Percentiles rank a stretch among this genome's conserved stretches.
Conservation (phyloP, 2,888 invertebrate species). For the Trichopoda pennipes region DNA sequence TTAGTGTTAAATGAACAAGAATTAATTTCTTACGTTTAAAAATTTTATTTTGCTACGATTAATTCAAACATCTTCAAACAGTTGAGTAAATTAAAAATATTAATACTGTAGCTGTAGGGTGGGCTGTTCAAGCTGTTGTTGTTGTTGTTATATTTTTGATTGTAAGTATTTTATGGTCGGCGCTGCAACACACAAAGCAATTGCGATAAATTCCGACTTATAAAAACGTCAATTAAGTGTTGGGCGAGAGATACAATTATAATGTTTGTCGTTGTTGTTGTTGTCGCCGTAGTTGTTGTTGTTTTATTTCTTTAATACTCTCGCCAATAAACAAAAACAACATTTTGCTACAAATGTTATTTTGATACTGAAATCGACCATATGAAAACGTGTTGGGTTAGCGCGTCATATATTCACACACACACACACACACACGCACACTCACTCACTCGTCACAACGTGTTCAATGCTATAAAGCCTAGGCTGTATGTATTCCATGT, state of each 20-base stretch:
- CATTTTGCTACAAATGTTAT: conserved; percentile 63
- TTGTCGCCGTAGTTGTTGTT: no score
- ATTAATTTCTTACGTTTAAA: no score
- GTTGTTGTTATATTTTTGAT: conserved; percentile 40
- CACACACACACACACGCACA: conserved; percentile 57
- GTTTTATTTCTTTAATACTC: conserved; percentile 43
- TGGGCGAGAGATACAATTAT: conserved; percentile 66
- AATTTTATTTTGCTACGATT: no score
- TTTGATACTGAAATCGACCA: conserved; percentile 38
- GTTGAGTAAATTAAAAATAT: conserved; percentile 4
- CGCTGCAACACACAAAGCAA: conserved; percentile 65
- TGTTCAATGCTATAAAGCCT: conserved; percentile 46
- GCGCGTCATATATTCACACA: conserved; percentile 19
- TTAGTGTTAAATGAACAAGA: no score
- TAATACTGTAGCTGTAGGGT: conserved; percentile 41
- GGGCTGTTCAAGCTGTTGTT: conserved; percentile 39
- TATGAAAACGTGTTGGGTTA: conserved; percentile 46
- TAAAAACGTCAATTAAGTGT: conserved; percentile 70
- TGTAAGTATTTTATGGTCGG: conserved; percentile 60
- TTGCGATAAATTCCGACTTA: conserved; percentile 67
- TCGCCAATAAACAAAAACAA: conserved; percentile 71
- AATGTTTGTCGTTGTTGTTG: conserved; percentile 35
- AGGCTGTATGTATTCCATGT: conserved; percentile 32
- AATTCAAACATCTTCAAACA: conserved; percentile 8
- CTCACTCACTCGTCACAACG: conserved; percentile 11